These are phyloP conservation scores for Himalopsyche tibetana DNA, from an alignment of 2,888 invertebrate species.

Conservation along the genomic window DNA sequence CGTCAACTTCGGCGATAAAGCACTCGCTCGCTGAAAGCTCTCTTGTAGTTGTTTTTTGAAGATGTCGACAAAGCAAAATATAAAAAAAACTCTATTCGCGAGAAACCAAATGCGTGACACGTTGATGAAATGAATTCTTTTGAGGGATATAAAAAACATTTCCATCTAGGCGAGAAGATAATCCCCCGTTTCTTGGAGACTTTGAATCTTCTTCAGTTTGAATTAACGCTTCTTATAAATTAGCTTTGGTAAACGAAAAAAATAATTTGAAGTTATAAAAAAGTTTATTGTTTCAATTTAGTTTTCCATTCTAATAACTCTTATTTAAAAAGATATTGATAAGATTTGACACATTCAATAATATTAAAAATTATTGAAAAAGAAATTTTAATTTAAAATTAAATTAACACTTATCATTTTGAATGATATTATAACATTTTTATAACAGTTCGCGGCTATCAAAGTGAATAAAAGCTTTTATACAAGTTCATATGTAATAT, in stretches of 20 bases:
- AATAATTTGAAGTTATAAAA: background rate
- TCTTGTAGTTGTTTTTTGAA: constrained; percentile 1
- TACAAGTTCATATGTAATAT: no score
- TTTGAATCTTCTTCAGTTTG: constrained; percentile 4
- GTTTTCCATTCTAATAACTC: no score
- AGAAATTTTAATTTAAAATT: no score
- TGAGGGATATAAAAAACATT: constrained; percentile 8
- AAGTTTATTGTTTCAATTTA: background rate
- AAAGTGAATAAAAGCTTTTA: no score
- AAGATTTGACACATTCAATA: no score
- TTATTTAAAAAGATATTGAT: no score
- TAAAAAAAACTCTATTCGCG: background rate
- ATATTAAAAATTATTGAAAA: no score
- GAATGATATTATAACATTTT: no score
- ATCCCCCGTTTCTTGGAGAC: background rate
- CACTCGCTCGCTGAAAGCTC: constrained; percentile 1
- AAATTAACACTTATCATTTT: no score
- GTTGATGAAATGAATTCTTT: constrained; percentile 26
- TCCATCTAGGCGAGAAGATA: constrained; percentile 11
- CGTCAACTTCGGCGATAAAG: background rate
- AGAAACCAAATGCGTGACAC: constrained; percentile 30
- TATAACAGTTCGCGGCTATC: no score
- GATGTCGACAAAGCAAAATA: background rate
- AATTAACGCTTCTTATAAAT: constrained; percentile 26
- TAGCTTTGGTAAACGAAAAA: background rate